Percentiles rank a stretch among this genome's conserved stretches.
Evolutionary conservation across 2,797 vertebrate genomes (phyloP).

Genomic region (Okamejei kenojei): DNA sequence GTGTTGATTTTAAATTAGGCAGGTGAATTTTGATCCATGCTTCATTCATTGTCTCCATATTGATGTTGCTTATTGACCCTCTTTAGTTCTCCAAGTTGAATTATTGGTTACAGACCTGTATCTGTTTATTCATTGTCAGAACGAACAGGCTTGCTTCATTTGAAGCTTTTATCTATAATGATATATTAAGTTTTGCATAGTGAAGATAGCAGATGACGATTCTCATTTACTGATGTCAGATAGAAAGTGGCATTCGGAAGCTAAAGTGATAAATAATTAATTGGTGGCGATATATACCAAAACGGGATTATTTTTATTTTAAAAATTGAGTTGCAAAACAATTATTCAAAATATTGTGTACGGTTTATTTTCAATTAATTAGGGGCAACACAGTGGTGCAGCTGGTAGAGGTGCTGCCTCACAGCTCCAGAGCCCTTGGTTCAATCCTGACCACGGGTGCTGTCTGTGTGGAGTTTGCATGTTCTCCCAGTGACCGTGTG

Average conservation of each 20-base stretch:
- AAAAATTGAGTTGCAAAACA: background rate
- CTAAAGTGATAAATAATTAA: slow-evolving; percentile 4
- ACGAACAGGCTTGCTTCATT: background rate
- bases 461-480: too few relatives aligned
- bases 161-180: slow-evolving; percentile 14
- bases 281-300: background rate
- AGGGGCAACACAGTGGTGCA: too few relatives aligned
- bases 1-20: background rate
- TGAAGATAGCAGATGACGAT: background rate
- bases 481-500: too few relatives aligned
- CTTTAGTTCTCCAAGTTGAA: background rate
- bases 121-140: background rate
- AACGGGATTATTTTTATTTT: background rate
- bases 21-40: background rate
- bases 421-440: too few relatives aligned
- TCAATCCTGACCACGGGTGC: too few relatives aligned
- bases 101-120: background rate
- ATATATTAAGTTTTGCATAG: slow-evolving; percentile 12
- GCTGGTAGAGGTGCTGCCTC: too few relatives aligned
- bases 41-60: slow-evolving; percentile 3
- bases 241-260: background rate
- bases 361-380: background rate
- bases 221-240: background rate
- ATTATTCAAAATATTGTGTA: background rate
- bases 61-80: slow-evolving; percentile 6